These are phyloP conservation scores for Shargacucullia verbasci DNA, from an alignment of 2,888 invertebrate species.

Conservation along the genomic window DNA sequence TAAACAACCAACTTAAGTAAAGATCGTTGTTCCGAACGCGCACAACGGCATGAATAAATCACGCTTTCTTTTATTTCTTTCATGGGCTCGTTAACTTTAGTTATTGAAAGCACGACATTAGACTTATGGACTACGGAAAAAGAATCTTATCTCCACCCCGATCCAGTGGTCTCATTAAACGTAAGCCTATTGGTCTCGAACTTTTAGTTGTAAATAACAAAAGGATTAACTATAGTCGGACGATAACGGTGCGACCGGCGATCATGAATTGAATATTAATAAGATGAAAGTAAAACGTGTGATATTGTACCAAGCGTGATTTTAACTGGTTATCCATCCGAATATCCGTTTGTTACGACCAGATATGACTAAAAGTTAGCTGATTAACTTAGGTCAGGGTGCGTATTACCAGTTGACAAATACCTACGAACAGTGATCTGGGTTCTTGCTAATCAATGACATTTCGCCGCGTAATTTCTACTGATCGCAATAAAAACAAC, in stretches of 20 bases:
- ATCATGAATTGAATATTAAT: slow-evolving; percentile 47
- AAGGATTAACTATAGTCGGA: slow-evolving; percentile 39
- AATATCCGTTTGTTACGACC: slow-evolving; percentile 31
- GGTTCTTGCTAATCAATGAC: no score
- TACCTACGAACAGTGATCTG: no score
- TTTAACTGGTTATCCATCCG: slow-evolving; percentile 30
- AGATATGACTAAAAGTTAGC: slow-evolving; percentile 11
- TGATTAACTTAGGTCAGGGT: background rate
- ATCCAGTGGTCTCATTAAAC: slow-evolving; percentile 15
- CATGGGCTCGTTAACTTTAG: background rate
- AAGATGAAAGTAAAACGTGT: slow-evolving; percentile 44
- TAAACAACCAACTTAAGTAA: no score
- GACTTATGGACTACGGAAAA: background rate
- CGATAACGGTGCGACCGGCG: slow-evolving; percentile 35
- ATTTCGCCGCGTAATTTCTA: no score
- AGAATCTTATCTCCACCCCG: slow-evolving; percentile 4
- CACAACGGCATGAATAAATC: background rate
- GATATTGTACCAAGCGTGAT: slow-evolving; percentile 54
- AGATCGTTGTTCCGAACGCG: background rate
- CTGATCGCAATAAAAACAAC: background rate
- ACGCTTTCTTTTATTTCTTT: background rate
- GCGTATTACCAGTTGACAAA: no score
- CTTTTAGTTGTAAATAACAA: slow-evolving; percentile 39
- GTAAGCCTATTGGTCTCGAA: slow-evolving; percentile 21
- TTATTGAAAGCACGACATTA: slow-evolving; percentile 21